phyloP scores from a whole-genome alignment of 1,140 invertebrate species.

The Oryzaephilus surinamensis region DNA sequence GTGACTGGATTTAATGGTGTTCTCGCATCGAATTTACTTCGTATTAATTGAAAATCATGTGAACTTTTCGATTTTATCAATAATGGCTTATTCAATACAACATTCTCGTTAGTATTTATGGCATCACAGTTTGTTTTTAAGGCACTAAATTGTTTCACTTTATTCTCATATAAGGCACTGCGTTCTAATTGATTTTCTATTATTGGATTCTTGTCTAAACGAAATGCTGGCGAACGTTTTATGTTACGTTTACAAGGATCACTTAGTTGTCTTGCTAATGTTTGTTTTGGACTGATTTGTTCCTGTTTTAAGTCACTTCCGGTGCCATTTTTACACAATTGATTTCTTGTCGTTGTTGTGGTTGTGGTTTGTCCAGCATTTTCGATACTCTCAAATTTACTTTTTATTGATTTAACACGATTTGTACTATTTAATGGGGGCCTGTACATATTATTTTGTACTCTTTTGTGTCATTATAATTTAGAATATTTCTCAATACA shows the following conservation, averaged over 20 bases:
- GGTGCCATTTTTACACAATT: constrained; percentile 8
- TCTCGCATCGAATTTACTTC: constrained; percentile 17
- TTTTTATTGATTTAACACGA: constrained; percentile 32
- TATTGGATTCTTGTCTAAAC: constrained; percentile 44
- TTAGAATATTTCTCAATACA: too few relatives aligned
- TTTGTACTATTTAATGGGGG: constrained; percentile 29
- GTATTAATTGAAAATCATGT: constrained; percentile 20
- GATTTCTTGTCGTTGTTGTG: too few relatives aligned
- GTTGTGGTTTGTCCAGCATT: too few relatives aligned
- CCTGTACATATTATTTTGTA: constrained; percentile 25
- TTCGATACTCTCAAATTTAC: constrained; percentile 29
- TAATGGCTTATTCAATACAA: constrained; percentile 7
- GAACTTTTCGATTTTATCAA: constrained; percentile 25
- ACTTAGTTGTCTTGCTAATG: constrained; percentile 42
- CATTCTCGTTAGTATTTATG: constrained; percentile 8
- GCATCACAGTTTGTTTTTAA: constrained; percentile 17
- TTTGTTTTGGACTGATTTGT: background rate
- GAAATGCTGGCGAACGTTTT: constrained; percentile 50
- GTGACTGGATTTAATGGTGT: background rate
- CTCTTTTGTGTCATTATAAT: background rate
- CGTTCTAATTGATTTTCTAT: constrained; percentile 27
- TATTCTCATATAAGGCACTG: constrained; percentile 23
- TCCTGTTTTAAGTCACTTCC: constrained; percentile 5
- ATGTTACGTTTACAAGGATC: constrained; percentile 46
- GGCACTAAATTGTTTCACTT: constrained; percentile 24